Percentiles rank a stretch among this genome's conserved stretches.
phyloP scores from a whole-genome alignment of 2,797 vertebrate species.

The Crenichthys baileyi region DNA sequence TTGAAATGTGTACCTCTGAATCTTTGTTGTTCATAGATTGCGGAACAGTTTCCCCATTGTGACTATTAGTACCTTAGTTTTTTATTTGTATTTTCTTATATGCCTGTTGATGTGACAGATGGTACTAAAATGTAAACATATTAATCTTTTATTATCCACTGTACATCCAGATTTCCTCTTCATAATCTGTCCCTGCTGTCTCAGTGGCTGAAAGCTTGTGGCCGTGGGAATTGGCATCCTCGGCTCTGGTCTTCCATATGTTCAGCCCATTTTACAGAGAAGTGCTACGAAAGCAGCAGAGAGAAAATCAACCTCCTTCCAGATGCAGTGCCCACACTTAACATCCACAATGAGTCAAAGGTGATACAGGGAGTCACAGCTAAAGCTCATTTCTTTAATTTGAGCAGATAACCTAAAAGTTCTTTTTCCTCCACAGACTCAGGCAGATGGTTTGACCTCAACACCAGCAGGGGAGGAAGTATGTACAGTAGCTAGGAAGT shows the following conservation, averaged over 20 bases:
- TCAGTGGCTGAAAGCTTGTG: conserved; percentile 66
- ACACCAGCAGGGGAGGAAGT: conserved; percentile 43
- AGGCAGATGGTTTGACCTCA: conserved; percentile 3
- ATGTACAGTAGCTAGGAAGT: not conserved
- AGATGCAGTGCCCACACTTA: conserved; percentile 66
- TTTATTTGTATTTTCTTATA: not conserved
- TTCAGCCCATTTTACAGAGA: conserved; percentile 70
- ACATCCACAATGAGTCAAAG: conserved; percentile 36
- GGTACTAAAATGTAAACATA: not conserved
- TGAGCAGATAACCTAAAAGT: not conserved
- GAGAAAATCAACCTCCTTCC: conserved; percentile 44
- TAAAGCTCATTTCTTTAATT: not conserved
- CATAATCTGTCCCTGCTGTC: conserved; percentile 50
- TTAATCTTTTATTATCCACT: not conserved
- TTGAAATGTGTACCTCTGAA: not conserved
- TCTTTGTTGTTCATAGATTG: not conserved
- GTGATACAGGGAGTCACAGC: conserved; percentile 35
- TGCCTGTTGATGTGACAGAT: not conserved
- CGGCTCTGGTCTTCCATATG: conserved; percentile 72
- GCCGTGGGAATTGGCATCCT: conserved; percentile 69
- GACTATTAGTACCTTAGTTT: too few relatives aligned
- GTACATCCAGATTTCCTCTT: conserved; percentile 68
- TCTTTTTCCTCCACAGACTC: conserved; percentile 19
- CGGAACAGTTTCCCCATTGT: too few relatives aligned
- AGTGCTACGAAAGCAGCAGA: conserved; percentile 64